Conservation (phyloP, 2,888 invertebrate species). For the Emmelina monodactyla region DNA sequence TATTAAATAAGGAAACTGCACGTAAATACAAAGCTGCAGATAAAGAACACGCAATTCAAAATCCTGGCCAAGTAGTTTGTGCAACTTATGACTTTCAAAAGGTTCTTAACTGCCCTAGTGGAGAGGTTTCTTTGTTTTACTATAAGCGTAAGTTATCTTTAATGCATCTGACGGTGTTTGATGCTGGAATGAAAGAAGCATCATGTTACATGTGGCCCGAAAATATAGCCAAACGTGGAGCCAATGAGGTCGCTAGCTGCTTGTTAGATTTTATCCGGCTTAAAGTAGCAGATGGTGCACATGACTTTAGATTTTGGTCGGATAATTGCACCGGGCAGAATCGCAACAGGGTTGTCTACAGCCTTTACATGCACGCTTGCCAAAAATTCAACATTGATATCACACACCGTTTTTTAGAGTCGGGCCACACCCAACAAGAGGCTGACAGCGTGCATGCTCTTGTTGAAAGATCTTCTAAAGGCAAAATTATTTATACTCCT, state of each 20-base stretch:
- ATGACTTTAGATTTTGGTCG: constrained; percentile 8
- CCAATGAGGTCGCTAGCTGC: constrained; percentile 17
- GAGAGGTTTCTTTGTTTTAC: constrained; percentile 14
- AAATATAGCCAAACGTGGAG: no score
- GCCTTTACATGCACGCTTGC: constrained; percentile 7
- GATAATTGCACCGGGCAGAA: constrained; percentile 15
- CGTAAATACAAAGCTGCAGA: no score
- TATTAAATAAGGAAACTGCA: constrained; percentile 4
- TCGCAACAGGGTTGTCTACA: constrained; percentile 12
- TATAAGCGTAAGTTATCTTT: constrained; percentile 15
- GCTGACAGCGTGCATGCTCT: constrained; percentile 9
- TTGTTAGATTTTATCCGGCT: not conserved
- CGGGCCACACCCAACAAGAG: constrained; percentile 11
- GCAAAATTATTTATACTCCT: constrained; percentile 7
- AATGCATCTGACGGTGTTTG: constrained; percentile 14
- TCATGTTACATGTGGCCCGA: constrained; percentile 18
- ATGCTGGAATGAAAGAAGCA: constrained; percentile 8
- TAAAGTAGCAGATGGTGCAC: not conserved
- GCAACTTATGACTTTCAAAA: constrained; percentile 17
- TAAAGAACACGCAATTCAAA: constrained; percentile 7
- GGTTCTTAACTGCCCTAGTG: constrained; percentile 13
- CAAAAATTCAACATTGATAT: not conserved
- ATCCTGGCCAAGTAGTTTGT: constrained; percentile 8
- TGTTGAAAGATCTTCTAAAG: constrained; percentile 6
- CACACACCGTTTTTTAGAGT: constrained; percentile 8